Evolutionary conservation across 2,797 vertebrate genomes (phyloP).

Genomic region (Sandelia bainsii): DNA sequence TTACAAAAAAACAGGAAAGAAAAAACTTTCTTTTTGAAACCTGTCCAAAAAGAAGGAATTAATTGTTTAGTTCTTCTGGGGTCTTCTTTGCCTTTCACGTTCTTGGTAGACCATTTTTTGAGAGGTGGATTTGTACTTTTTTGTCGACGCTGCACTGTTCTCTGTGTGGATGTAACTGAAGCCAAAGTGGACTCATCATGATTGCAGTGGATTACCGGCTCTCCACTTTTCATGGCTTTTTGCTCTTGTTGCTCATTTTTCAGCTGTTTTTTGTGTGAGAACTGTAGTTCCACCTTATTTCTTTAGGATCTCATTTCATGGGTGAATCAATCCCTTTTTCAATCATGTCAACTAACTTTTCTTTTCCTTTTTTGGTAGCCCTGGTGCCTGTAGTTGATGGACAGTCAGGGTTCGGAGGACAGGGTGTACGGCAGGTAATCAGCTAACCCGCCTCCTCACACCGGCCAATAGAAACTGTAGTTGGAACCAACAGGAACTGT

Average conservation of each 20-base stretch:
- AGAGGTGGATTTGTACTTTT: constrained; percentile 46
- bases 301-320: constrained; percentile 34
- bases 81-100: constrained; percentile 1
- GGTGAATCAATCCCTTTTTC: constrained; percentile 37
- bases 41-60: constrained; percentile 23
- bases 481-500: constrained; percentile 39
- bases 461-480: constrained; percentile 49
- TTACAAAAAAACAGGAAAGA: constrained; percentile 7
- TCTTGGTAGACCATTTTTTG: constrained; percentile 29
- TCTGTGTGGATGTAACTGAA: constrained; percentile 61
- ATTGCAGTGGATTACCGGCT: constrained; percentile 60
- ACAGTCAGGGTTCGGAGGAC: constrained; percentile 76
- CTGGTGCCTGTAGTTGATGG: constrained; percentile 72
- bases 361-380: constrained; percentile 42
- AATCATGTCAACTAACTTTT: constrained; percentile 9
- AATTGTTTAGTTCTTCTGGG: constrained; percentile 29
- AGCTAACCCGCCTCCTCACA: constrained; percentile 53
- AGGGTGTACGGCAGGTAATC: constrained; percentile 73
- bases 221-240: constrained; percentile 42
- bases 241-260: constrained; percentile 46
- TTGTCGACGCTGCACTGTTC: constrained; percentile 29
- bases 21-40: constrained; percentile 28
- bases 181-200: constrained; percentile 39
- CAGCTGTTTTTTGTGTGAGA: constrained; percentile 26
- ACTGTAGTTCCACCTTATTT: constrained; percentile 30